Evolutionary conservation across 2,888 invertebrate genomes (phyloP), one percentile per base, ranked within the genome.

Genomic region (Strigamia maritima): DNA sequence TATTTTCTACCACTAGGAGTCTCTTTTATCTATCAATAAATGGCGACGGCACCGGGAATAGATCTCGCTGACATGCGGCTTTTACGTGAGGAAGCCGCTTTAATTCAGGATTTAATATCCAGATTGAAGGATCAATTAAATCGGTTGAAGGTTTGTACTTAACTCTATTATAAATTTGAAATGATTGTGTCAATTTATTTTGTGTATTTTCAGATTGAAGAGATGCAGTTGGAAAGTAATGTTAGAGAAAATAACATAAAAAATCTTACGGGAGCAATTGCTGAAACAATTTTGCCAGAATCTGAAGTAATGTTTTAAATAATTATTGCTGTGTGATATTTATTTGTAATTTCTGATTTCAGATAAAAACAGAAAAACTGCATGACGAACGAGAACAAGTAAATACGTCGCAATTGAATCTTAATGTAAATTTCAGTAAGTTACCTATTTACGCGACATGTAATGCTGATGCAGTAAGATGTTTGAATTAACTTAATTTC

Each of bases 61-160:
- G 70, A 70, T 12, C 70, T 70, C 70, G 77, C 28, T n/a, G 77
- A 77, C 16, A 77, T 77, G 77, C 40, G 77, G 19, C 28, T 49
- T 77, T 77, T 77, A 24, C 44, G 44, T 49, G 44, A 77, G 10
- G 77, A 77, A 28, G 77, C 38, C 24, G 16, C 12, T 44, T 49
- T 44, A 8, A 44, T 77, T 7, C 19, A 77, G 24, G 77, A 77
- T 19, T 28, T 77, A 49, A 77, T 44, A 49, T 0, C n/a, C 1
- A 8, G 49, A n/a, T 24, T 77, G 16, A 77, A 44, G n/a, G 49
- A 19, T 0, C 77, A 77, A n/a, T 26, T 77, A 77, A 77, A 77
- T 77, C 19, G 77, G 10, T 49, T 77, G 24, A 44, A 77, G 49
- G 77, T 77, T 26, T 65, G 44, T 38, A 38, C 6, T 8, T 10